Conservation (phyloP, 2,113 vertebrate species). For the Nycticorax nycticorax region DNA sequence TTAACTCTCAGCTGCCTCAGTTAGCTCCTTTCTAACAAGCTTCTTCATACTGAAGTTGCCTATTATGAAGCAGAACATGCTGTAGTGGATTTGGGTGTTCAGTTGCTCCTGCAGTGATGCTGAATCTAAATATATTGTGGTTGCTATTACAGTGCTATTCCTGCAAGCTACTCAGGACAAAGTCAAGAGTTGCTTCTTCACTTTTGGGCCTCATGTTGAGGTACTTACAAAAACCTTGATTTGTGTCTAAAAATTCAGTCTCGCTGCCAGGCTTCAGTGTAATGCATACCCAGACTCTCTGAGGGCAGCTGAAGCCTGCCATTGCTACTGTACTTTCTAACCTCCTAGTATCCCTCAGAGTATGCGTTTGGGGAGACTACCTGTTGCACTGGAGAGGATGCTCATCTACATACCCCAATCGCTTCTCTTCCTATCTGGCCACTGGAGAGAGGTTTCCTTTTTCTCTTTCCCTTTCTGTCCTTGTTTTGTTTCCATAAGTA, state of each 20-base stretch:
- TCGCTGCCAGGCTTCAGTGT: neutral
- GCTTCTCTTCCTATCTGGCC: neutral
- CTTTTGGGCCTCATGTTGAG: neutral
- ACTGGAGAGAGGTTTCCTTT: neutral
- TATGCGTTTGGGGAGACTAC: fast-evolving
- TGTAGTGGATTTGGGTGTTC: neutral
- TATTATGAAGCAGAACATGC: neutral
- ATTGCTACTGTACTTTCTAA: neutral
- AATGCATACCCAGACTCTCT: neutral
- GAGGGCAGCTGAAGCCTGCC: neutral
- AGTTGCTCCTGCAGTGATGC: neutral
- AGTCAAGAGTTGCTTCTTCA: neutral
- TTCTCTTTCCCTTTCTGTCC: neutral
- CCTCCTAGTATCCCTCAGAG: neutral
- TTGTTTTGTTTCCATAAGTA: neutral
- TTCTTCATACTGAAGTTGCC: neutral
- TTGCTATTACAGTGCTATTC: neutral
- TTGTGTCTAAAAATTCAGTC: neutral
- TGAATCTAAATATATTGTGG: neutral
- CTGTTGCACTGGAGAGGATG: neutral
- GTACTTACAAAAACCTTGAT: neutral
- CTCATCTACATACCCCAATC: fast-evolving
- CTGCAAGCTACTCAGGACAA: neutral
- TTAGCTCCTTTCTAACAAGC: neutral
- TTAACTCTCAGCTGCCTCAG: neutral